Percentiles rank a stretch among this genome's conserved stretches.
phyloP scores from a whole-genome alignment of 2,888 invertebrate genomes.

The Scaptomyza reducta region DNA sequence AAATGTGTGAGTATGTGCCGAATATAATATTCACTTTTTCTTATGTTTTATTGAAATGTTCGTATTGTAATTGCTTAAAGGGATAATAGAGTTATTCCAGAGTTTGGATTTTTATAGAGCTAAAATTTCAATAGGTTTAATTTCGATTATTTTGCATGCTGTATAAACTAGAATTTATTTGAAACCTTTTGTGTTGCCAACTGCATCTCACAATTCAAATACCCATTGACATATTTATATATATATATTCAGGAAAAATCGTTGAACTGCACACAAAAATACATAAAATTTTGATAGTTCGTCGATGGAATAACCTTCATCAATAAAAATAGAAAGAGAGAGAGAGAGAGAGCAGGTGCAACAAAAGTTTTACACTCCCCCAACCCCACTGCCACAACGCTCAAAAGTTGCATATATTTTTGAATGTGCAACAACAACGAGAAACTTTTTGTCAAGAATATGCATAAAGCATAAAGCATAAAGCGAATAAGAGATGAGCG shows the following conservation, averaged over 20 bases:
- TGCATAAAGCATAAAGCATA: conserved; percentile 62
- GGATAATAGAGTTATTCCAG: not conserved
- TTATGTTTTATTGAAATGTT: not conserved
- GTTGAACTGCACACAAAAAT: conserved; percentile 12
- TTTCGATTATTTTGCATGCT: not conserved
- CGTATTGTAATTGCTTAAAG: not conserved
- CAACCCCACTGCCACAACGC: conserved; percentile 1
- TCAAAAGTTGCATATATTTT: conserved; percentile 43
- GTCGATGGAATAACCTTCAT: conserved; percentile 12
- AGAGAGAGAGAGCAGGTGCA: conserved; percentile 39
- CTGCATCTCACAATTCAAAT: not conserved
- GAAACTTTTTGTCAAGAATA: conserved; percentile 54
- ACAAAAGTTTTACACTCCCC: conserved; percentile 36
- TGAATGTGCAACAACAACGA: conserved; percentile 18
- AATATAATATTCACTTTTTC: conserved; percentile 4
- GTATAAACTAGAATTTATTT: too few relatives aligned
- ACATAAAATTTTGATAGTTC: conserved; percentile 8
- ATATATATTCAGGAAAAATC: conserved; percentile 2
- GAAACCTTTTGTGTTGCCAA: not conserved
- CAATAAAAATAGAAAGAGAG: conserved; percentile 3
- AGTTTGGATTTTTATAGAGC: not conserved
- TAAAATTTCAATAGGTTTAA: not conserved
- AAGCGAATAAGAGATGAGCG: conserved; percentile 43
- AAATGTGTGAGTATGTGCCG: not conserved
- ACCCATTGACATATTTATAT: not conserved